These are phyloP conservation scores for Athalia cordata DNA, from an alignment of 2,888 invertebrate species.

Conservation along the genomic window DNA sequence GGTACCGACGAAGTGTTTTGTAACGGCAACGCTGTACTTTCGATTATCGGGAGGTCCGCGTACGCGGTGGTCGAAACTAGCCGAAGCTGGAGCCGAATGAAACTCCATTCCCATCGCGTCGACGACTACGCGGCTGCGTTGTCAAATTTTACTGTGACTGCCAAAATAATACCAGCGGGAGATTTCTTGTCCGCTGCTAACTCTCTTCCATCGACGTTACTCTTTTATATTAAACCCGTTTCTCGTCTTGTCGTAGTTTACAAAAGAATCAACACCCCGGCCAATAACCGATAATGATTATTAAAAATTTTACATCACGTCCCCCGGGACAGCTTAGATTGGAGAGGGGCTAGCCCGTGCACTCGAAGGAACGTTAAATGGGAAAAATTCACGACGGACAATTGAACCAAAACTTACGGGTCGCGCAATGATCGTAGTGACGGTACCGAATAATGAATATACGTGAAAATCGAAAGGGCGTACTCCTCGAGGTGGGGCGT, in stretches of 20 bases:
- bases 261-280: too few relatives aligned
- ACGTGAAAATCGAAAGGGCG: conserved; percentile 43
- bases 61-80: conserved; percentile 34
- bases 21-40: conserved; percentile 37
- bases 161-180: conserved; percentile 6
- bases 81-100: neutral
- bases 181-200: neutral
- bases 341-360: too few relatives aligned
- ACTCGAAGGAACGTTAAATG: too few relatives aligned
- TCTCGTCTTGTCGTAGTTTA: too few relatives aligned
- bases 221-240: too few relatives aligned
- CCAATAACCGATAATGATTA: too few relatives aligned
- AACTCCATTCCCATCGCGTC: neutral
- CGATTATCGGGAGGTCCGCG: conserved; percentile 42
- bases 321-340: too few relatives aligned
- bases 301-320: too few relatives aligned
- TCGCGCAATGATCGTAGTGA: conserved; percentile 10
- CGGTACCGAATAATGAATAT: neutral
- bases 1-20: neutral
- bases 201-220: neutral
- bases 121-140: conserved; percentile 31
- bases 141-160: conserved; percentile 35
- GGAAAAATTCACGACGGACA: too few relatives aligned
- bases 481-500: conserved; percentile 33
- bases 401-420: too few relatives aligned